Evolutionary conservation across 2,797 vertebrate species (phyloP), one percentile per base, ranked within the genome.

Genomic region (Lateolabrax maculatus): DNA sequence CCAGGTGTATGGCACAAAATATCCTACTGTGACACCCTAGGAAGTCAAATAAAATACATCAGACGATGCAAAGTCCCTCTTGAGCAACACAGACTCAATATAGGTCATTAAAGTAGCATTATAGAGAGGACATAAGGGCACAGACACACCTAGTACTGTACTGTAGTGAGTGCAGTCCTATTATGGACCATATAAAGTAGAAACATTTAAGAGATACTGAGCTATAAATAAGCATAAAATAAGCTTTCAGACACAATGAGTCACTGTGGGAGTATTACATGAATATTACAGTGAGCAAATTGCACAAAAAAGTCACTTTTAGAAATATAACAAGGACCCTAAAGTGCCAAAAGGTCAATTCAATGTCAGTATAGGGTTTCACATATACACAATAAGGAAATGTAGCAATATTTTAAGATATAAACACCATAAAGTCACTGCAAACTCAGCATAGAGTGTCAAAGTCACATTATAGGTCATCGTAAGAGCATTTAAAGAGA

Each of bases 141-240:
- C 66, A 69, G 63, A 57, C 57, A 79, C 84, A 46, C 85, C 83
- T 37, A 9, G 9, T 12, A 5, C 19, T 37, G n/a, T n/a, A n/a
- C n/a, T n/a, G n/a, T n/a, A 39, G 5, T 21, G 23, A 34, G 5
- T 2, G 15, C 18, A 43, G 25, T n/a, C 39, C 55, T 5, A 11
- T 49, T 49, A 66, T 18, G 72, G 23, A 57, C 9, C 55, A 3
- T 19, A 51, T 55, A n/a, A 37, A 56, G 21, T 1, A 73, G 48
- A 67, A 76, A 63, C 41, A 39, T 58, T n/a, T n/a, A n/a, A n/a
- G n/a, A n/a, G n/a, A 62, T 7, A 46, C 1, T 1, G 46, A 51
- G 77, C 64, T 66, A 62, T 73, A 34, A 61, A 66, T 48, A 31
- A 1, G 7, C 12, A 23, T 49, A 23, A 56, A 71, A 75, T 37